Percentiles rank a stretch among this genome's conserved stretches.
Conservation (phyloP, 2,888 invertebrate genomes). For the Yponomeuta sedellus region DNA sequence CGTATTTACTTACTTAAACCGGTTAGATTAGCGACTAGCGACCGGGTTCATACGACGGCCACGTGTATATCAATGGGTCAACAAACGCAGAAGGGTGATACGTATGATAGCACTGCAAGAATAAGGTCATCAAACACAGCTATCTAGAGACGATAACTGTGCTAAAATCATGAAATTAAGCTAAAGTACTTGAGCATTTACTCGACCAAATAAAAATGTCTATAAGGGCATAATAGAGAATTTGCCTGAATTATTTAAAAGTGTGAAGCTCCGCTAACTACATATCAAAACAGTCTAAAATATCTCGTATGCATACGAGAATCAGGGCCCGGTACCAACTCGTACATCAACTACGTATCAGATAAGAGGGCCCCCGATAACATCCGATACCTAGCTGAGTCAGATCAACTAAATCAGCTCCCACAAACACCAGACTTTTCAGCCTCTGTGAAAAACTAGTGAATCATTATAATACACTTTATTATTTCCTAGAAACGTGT, state of each 20-base stretch:
- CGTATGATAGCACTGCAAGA: conserved; percentile 12
- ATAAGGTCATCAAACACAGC: conserved; percentile 23
- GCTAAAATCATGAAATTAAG: conserved; percentile 35
- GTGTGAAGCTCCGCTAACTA: no score
- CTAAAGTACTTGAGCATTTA: background rate
- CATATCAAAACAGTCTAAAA: background rate
- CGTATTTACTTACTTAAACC: background rate
- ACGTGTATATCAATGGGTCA: background rate
- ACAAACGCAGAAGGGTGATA: background rate
- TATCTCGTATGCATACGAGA: background rate
- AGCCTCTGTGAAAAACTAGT: background rate
- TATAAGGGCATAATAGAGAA: background rate
- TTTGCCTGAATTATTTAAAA: background rate
- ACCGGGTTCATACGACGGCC: background rate
- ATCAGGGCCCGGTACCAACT: conserved; percentile 13
- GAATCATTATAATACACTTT: background rate
- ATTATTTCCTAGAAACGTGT: background rate
- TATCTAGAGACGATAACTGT: conserved; percentile 28
- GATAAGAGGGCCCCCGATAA: conserved; percentile 64
- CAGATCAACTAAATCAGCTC: conserved; percentile 34
- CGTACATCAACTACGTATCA: conserved; percentile 40
- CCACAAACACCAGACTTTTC: conserved; percentile 13
- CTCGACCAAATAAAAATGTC: background rate
- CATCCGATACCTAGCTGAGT: conserved; percentile 53
- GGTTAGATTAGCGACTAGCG: background rate